These are phyloP conservation scores for Psilanteris sp. DNA, from an alignment of 1,140 invertebrate genomes.

Conservation along the genomic window DNA sequence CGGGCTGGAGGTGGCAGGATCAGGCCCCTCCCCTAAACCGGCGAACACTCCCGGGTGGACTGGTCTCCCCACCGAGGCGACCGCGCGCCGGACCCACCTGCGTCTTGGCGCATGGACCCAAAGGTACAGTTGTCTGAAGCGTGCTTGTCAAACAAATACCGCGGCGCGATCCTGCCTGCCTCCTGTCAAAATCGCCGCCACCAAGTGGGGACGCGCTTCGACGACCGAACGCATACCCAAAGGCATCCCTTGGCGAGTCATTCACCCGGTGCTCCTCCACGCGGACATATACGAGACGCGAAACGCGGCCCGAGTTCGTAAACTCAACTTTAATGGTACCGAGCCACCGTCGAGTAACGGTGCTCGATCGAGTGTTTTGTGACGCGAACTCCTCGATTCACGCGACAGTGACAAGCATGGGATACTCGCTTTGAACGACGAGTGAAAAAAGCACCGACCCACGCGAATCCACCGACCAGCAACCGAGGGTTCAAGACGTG, in stretches of 20 bases:
- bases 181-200: conserved; percentile 52
- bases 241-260: conserved; percentile 51
- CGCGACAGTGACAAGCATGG: conserved; percentile 36
- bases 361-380: conserved; percentile 12
- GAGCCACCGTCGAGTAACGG: no score
- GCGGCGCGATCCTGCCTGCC: conserved; percentile 38
- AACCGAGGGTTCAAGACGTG: no score
- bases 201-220: conserved; percentile 26
- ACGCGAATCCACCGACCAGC: no score
- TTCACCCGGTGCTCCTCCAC: conserved; percentile 46
- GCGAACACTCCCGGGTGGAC: conserved; percentile 46
- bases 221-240: conserved; percentile 20
- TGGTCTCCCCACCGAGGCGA: conserved; percentile 62
- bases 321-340: no score
- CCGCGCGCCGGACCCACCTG: conserved; percentile 71
- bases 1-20: conserved; percentile 54
- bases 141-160: conserved; percentile 61
- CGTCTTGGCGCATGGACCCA: conserved; percentile 70
- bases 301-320: no score
- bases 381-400: no score
- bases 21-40: conserved; percentile 73
- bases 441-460: neutral
- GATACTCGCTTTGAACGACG: no score
- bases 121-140: conserved; percentile 66
- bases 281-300: conserved; percentile 1